These are phyloP conservation scores for Asobara japonica DNA, from an alignment of 1,140 invertebrate species.

Conservation along the genomic window DNA sequence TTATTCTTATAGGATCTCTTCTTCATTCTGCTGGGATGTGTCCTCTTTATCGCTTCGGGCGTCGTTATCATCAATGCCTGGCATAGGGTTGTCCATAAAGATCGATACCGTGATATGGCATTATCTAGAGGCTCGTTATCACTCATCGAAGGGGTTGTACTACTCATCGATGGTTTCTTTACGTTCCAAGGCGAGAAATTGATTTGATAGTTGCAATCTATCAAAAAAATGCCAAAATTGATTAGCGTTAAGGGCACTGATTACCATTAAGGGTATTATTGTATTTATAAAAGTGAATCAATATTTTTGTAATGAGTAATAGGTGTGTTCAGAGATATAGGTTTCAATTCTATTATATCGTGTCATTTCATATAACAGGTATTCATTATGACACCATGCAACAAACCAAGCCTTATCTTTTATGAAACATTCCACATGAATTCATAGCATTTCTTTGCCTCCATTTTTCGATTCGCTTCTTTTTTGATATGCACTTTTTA, in stretches of 20 bases:
- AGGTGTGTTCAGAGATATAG: neutral
- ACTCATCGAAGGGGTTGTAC: constrained; percentile 75
- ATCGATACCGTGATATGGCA: constrained; percentile 67
- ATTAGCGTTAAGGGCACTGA: too few species aligned
- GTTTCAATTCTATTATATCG: neutral
- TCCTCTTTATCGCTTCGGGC: constrained; percentile 75
- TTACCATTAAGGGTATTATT: neutral
- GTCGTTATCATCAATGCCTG: constrained; percentile 73
- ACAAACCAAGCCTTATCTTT: too few species aligned
- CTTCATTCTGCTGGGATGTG: constrained; percentile 75
- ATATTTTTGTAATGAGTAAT: neutral
- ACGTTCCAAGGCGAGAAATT: constrained; percentile 70
- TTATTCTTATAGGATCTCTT: constrained; percentile 71
- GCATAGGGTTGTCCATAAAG: constrained; percentile 59
- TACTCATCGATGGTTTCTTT: constrained; percentile 76
- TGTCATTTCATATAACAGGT: too few species aligned
- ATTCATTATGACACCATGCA: too few species aligned
- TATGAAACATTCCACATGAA: too few species aligned
- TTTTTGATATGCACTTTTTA: too few species aligned
- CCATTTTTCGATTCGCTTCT: too few species aligned
- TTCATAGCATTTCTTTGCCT: too few species aligned
- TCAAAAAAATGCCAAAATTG: neutral
- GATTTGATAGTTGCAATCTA: neutral
- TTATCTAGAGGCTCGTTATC: constrained; percentile 75
- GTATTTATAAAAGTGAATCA: neutral